Percentiles rank a stretch among this genome's conserved stretches.
Evolutionary conservation across 64 coral and sea anemone species (phyloP).

Genomic region (Dendronephthya gigantea): DNA sequence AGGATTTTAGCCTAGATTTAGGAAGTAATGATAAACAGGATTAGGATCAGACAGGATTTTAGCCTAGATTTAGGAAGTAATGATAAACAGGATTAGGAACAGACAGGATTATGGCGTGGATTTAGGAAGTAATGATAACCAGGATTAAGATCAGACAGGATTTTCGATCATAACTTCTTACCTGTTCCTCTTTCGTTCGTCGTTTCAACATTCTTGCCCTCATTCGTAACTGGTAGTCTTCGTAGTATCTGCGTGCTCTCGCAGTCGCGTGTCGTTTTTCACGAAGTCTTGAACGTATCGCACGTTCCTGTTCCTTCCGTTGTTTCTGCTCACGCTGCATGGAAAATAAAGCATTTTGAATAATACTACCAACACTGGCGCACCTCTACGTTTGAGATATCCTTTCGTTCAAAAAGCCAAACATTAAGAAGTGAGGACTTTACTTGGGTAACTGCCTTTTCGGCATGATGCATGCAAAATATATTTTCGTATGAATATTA

Average conservation of each 20-base stretch:
- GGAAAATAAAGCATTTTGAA: neutral
- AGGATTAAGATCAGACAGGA: neutral
- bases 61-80: too few species aligned
- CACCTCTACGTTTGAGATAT: too few species aligned
- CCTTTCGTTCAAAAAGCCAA: too few species aligned
- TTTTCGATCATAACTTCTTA: neutral
- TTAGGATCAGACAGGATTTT: neutral
- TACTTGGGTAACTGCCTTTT: too few species aligned
- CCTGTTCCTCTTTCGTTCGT: slow-evolving; percentile 84
- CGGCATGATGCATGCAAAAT: too few species aligned
- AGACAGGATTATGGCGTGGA: neutral
- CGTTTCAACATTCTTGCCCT: slow-evolving; percentile 90
- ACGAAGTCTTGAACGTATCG: slow-evolving; percentile 56
- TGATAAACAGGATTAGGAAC: neutral
- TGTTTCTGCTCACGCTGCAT: slow-evolving; percentile 63
- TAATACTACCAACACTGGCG: neutral
- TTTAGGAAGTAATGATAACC: too few species aligned
- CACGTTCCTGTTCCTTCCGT: slow-evolving; percentile 54
- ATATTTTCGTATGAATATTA: too few species aligned
- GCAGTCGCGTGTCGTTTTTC: slow-evolving; percentile 85
- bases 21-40: neutral
- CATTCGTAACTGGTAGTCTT: slow-evolving; percentile 94
- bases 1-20: too few species aligned
- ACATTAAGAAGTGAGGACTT: too few species aligned
- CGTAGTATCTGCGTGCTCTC: slow-evolving; percentile 86